A percentile compares a stretch with the other conserved stretches of the same genome.
Conservation (phyloP, 1,140 invertebrate species). For the Neotoxoptera formosana region DNA sequence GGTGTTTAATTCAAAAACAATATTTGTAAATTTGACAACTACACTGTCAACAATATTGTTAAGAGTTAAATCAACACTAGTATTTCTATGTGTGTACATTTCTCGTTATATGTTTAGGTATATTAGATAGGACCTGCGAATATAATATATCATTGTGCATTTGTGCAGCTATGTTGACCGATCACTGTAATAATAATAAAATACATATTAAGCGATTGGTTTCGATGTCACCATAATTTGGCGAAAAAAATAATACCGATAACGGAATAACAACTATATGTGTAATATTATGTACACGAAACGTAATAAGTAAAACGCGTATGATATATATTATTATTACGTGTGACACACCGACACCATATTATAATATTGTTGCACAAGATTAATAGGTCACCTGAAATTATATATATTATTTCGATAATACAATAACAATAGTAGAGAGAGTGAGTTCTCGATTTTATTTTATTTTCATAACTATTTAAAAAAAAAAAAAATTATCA, state of each 20-base stretch:
- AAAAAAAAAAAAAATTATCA: background rate
- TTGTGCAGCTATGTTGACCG: no score
- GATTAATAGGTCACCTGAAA: constrained; percentile 10
- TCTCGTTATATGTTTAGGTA: no score
- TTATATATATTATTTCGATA: constrained; percentile 21
- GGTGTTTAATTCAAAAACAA: no score
- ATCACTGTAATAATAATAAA: background rate
- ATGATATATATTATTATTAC: background rate
- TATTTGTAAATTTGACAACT: no score
- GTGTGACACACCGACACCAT: background rate
- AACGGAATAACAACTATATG: background rate
- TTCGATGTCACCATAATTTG: background rate
- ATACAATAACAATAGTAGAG: background rate
- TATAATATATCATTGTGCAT: background rate
- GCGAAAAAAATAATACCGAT: background rate
- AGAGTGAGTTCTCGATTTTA: background rate
- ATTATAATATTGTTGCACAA: background rate
- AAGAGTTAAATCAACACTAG: no score
- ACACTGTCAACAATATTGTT: no score
- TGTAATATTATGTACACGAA: background rate
- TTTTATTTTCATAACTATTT: background rate
- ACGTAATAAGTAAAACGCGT: background rate
- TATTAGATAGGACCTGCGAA: background rate
- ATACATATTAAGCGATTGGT: background rate
- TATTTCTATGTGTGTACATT: no score